Base-by-base conservation (phyloP, 1,140 invertebrate species). In the Solen grandis region DNA sequence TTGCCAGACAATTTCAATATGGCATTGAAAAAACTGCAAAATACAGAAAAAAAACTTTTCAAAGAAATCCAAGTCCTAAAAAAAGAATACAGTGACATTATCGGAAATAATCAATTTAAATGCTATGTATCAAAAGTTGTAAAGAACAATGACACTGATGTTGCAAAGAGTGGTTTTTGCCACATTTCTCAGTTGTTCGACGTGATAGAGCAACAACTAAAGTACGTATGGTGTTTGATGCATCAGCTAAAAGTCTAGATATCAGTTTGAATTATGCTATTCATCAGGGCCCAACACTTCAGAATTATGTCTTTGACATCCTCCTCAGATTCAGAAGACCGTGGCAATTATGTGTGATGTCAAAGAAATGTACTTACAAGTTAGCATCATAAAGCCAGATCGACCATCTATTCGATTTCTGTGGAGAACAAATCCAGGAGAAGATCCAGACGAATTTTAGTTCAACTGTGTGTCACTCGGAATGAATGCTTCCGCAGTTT, bases 251-350 rank as follows among this genome's bases (percentile, higher is more conserved):
- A 29, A 4, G 19, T 62, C 27, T 75, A 19, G 65, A 41, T 10
- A 1, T 76, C 5, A 55, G 55, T 4, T 57, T 84, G 25, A 84
- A 84, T 75, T 80, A 82, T 41, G 2, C 35, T 14, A 60, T 89
- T 29, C 50, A 83, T 22, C 38, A 38, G 16, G 89, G 89, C 0
- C 91, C 93, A n/a, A 88, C 88, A 68, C 54, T 93, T 0, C 91
- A 93, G 85, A 86, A 50, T 55, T 59, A 73, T 22, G 33, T 87
- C 19, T 68, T 85, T 52, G 72, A 50, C 35, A 78, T 87, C 0
- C 54, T 88, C 1, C 31, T 86, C 0, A 41, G 83, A 50, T 88
- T 88, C 78, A 69, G 87, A 5, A 36, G 57, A 50, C 52, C n/a
- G 62, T 88, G 0, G 84, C 76, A 10, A 25, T 87, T 87, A 59